Percentiles rank a stretch among this genome's conserved stretches.
Conservation (phyloP, 2,888 invertebrate genomes). For the Toxonevra muliebris region DNA sequence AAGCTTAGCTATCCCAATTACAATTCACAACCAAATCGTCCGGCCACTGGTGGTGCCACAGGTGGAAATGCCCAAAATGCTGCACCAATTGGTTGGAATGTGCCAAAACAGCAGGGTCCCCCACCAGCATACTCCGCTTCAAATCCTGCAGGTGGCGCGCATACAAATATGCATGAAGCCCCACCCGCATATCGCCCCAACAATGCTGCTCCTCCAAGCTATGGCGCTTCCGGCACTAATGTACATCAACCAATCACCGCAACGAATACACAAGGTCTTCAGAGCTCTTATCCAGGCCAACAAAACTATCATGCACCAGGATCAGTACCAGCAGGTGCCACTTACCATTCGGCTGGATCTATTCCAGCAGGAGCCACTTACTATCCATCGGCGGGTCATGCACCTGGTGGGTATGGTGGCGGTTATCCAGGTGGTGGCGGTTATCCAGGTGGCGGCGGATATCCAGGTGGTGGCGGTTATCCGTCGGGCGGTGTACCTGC, state of each 20-base stretch:
- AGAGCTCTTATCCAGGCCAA: slow-evolving; percentile 47
- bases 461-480: slow-evolving; percentile 46
- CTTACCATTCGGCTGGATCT: slow-evolving; percentile 52
- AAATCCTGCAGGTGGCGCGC: slow-evolving; percentile 57
- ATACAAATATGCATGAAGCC: slow-evolving; percentile 57
- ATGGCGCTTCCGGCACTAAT: slow-evolving; percentile 42
- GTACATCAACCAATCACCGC: slow-evolving; percentile 54
- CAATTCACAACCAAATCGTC: slow-evolving; percentile 62
- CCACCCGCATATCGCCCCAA: slow-evolving; percentile 59
- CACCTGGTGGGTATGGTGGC: slow-evolving; percentile 39
- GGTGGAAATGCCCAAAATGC: slow-evolving; percentile 33
- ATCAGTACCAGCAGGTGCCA: slow-evolving; percentile 48
- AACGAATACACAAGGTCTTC: slow-evolving; percentile 50
- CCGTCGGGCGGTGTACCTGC: slow-evolving; percentile 39
- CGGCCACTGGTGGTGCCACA: slow-evolving; percentile 43
- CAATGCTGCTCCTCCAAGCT: slow-evolving; percentile 54
- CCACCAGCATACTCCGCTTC: slow-evolving; percentile 60
- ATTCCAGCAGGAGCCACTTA: slow-evolving; percentile 51
- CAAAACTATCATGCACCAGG: slow-evolving; percentile 46
- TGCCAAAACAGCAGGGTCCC: slow-evolving; percentile 58
- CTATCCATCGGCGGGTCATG: slow-evolving; percentile 40
- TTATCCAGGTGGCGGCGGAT: slow-evolving; percentile 40
- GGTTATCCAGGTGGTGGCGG: slow-evolving; percentile 37
- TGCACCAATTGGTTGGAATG: slow-evolving; percentile 61
- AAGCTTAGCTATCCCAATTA: slow-evolving; percentile 62